Conservation (phyloP, 2,888 invertebrate species). For the Electrophaes corylata region DNA sequence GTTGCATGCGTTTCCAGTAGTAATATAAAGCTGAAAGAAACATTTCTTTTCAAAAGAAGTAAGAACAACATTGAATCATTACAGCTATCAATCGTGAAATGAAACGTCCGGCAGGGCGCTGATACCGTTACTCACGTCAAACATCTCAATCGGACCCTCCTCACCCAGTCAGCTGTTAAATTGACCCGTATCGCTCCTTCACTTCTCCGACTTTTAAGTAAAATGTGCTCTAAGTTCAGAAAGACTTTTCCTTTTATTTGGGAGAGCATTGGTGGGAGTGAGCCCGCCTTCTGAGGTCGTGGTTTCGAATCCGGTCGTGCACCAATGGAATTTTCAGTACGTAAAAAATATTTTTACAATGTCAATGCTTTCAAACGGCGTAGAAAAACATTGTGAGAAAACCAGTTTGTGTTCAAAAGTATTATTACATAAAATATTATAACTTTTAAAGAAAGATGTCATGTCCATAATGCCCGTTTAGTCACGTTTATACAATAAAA, state of each 20-base stretch:
- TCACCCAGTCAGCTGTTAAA: slow-evolving; percentile 26
- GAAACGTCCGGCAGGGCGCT: slow-evolving; percentile 5
- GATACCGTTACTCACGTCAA: slow-evolving; percentile 15
- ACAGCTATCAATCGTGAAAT: slow-evolving; percentile 8
- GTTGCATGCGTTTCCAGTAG: no score
- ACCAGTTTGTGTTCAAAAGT: background rate
- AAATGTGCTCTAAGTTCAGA: no score
- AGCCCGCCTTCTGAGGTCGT: no score
- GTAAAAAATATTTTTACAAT: no score
- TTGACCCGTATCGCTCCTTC: slow-evolving; percentile 17
- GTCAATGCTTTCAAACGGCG: no score
- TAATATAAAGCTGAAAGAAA: background rate
- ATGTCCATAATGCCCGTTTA: background rate
- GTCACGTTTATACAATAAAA: slow-evolving; percentile 15
- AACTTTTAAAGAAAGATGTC: background rate
- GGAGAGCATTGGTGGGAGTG: no score
- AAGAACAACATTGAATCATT: slow-evolving; percentile 1
- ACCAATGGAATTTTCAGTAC: no score
- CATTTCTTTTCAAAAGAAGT: background rate
- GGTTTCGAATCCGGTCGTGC: no score
- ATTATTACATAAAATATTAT: no score
- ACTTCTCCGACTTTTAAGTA: slow-evolving; percentile 1
- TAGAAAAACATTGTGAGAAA: no score
- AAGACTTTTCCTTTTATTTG: no score
- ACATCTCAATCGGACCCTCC: slow-evolving; percentile 22